Conservation (phyloP, 2,888 invertebrate genomes). For the Drosophila nr. medialis region DNA sequence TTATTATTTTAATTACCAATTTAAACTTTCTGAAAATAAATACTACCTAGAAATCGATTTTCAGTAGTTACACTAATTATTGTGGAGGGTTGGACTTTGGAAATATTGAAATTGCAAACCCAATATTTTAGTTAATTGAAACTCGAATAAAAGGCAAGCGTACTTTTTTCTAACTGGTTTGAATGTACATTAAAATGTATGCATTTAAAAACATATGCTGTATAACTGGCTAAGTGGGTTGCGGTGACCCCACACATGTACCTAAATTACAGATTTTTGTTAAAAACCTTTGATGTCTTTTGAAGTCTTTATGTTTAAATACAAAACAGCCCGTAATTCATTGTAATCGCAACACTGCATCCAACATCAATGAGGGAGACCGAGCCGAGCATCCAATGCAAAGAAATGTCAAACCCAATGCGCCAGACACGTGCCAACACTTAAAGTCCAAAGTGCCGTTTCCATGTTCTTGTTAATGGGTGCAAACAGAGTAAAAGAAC, state of each 20-base stretch:
- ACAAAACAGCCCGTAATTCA: slow-evolving; percentile 35
- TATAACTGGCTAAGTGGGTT: neutral
- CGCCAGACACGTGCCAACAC: slow-evolving; percentile 61
- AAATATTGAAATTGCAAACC: neutral
- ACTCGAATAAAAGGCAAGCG: neutral
- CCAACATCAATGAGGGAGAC: slow-evolving; percentile 28
- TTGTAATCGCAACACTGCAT: slow-evolving; percentile 25
- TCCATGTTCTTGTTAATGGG: slow-evolving; percentile 56
- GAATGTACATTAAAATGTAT: neutral
- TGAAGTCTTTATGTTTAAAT: slow-evolving; percentile 44
- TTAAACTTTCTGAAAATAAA: neutral
- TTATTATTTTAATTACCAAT: neutral
- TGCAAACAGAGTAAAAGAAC: slow-evolving; percentile 14
- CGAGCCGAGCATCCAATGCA: slow-evolving; percentile 19
- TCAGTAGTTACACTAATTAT: neutral
- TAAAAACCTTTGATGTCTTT: slow-evolving; percentile 45
- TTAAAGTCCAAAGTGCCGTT: slow-evolving; percentile 60
- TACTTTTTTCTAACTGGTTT: neutral
- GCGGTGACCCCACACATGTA: neutral
- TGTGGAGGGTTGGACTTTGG: neutral
- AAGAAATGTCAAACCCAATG: slow-evolving; percentile 35
- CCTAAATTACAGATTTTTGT: slow-evolving; percentile 4
- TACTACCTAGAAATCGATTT: neutral
- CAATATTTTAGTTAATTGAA: neutral
- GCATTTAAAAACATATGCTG: neutral